These are phyloP conservation scores for Troilus luridus DNA, from an alignment of 2,888 invertebrate genomes.

Conservation along the genomic window DNA sequence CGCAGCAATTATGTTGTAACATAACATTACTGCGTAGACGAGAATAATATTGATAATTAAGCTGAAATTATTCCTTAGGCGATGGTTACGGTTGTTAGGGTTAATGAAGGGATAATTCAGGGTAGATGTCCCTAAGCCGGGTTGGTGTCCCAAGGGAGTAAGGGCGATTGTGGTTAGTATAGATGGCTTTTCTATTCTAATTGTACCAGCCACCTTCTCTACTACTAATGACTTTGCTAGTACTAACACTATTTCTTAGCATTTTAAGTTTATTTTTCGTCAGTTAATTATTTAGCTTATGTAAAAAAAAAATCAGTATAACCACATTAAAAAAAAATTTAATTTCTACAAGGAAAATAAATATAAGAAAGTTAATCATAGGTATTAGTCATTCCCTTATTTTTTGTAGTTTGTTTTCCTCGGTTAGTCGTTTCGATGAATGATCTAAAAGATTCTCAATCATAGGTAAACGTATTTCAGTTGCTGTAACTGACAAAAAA, in stretches of 20 bases:
- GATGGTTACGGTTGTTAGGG: constrained; percentile 2
- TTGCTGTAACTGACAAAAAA: too few relatives aligned
- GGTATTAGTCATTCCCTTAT: too few relatives aligned
- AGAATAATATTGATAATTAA: constrained; percentile 22
- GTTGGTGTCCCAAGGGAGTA: background rate
- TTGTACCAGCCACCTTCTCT: background rate
- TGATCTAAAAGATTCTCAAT: too few relatives aligned
- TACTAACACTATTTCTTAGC: background rate
- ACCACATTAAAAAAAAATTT: too few relatives aligned
- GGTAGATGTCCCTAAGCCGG: background rate
- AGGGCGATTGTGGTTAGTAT: background rate
- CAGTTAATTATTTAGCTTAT: background rate
- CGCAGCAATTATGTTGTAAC: background rate
- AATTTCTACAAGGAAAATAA: too few relatives aligned
- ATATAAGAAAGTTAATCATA: too few relatives aligned
- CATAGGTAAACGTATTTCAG: too few relatives aligned
- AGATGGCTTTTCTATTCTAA: constrained; percentile 14
- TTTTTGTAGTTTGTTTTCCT: too few relatives aligned
- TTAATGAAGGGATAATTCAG: constrained; percentile 31
- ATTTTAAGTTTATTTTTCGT: background rate
- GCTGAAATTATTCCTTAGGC: background rate
- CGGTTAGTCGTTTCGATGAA: too few relatives aligned
- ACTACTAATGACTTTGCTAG: background rate
- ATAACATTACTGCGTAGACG: background rate
- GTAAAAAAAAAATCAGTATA: too few relatives aligned